Conservation (phyloP, 2,888 invertebrate genomes). For the Polydesmus complanatus region DNA sequence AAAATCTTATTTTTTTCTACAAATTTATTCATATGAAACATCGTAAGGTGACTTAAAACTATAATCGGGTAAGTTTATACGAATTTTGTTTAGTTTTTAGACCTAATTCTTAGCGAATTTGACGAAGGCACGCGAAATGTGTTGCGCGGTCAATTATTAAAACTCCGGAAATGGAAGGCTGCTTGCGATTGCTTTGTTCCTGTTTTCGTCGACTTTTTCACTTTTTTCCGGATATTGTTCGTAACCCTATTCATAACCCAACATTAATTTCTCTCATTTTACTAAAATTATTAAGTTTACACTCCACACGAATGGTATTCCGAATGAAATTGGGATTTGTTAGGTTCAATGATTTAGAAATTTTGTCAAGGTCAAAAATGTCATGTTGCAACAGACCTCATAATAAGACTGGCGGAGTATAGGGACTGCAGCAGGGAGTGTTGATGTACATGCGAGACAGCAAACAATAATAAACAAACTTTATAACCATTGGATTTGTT, state of each 20-base stretch:
- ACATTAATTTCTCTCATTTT: too few relatives aligned
- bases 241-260: too few relatives aligned
- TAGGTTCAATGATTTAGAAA: neutral
- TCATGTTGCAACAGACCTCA: slow-evolving; percentile 2
- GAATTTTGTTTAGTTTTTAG: neutral
- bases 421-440: too few relatives aligned
- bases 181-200: slow-evolving; percentile 16
- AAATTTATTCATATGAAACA: neutral
- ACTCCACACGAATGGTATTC: too few relatives aligned
- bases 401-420: neutral
- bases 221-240: neutral
- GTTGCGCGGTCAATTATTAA: neutral
- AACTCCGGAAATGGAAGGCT: slow-evolving; percentile 19
- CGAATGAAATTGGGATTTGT: too few relatives aligned
- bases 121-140: neutral
- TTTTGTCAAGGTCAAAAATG: slow-evolving; percentile 11
- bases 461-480: too few relatives aligned
- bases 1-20: neutral
- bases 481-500: too few relatives aligned
- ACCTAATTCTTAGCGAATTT: neutral
- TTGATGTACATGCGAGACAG: neutral
- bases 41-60: neutral
- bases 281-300: too few relatives aligned
- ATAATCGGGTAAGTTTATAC: neutral
- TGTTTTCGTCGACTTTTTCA: neutral